A percentile compares a stretch with the other conserved stretches of the same genome.
These are phyloP conservation scores for Laodelphax striatellus DNA, from an alignment of 1,140 invertebrate genomes.

Conservation along the genomic window DNA sequence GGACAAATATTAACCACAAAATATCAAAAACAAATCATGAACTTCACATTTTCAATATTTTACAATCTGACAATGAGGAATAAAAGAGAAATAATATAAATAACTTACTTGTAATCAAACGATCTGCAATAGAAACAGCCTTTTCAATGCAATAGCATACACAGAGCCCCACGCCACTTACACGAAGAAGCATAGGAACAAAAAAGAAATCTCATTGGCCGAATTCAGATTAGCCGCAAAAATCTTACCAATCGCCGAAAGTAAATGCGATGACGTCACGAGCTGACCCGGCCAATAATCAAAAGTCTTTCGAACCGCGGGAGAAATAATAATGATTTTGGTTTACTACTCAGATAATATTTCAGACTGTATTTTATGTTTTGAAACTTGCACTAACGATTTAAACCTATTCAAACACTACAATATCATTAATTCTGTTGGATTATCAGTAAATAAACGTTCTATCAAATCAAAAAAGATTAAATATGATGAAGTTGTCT, in stretches of 20 bases:
- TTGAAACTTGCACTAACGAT: no score
- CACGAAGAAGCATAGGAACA: slow-evolving; percentile 39
- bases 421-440: no score
- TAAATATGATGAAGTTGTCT: no score
- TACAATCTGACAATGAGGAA: slow-evolving; percentile 35
- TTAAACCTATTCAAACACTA: no score
- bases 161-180: slow-evolving; percentile 45
- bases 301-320: slow-evolving; percentile 3
- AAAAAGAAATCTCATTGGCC: slow-evolving; percentile 39
- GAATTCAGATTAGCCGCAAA: slow-evolving; percentile 47
- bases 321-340: background rate
- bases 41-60: background rate
- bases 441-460: no score
- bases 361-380: no score
- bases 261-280: background rate
- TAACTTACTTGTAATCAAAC: slow-evolving; percentile 37
- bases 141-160: slow-evolving; percentile 4
- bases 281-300: background rate
- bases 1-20: background rate
- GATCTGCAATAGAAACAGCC: slow-evolving; percentile 41
- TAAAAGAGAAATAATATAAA: slow-evolving; percentile 39
- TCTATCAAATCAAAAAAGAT: no score
- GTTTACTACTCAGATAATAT: no score
- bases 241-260: slow-evolving; percentile 39
- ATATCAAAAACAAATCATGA: background rate